Evolutionary conservation across 1,140 invertebrate species (phyloP).

Genomic region (Heliconius hewitsoni): DNA sequence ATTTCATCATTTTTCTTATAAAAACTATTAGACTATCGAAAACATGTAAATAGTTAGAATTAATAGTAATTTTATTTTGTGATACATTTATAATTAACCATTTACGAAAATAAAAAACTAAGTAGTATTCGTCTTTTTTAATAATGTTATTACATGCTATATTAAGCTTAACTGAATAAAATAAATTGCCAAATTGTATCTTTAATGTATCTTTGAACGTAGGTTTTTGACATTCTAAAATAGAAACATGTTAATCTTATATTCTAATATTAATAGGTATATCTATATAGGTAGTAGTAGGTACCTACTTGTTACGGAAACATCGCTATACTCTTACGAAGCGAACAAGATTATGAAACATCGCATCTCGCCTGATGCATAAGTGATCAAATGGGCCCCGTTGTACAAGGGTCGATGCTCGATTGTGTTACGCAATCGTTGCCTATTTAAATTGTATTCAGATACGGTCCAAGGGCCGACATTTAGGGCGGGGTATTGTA

Average conservation of each 20-base stretch:
- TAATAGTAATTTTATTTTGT: background rate
- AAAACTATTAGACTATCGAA: background rate
- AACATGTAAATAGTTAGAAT: background rate
- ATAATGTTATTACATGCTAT: too few relatives aligned
- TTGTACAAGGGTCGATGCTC: conserved; percentile 63
- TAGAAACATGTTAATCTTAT: too few relatives aligned
- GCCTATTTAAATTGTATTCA: conserved; percentile 73
- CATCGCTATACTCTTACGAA: background rate
- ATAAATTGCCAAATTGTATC: too few relatives aligned
- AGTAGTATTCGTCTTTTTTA: too few relatives aligned
- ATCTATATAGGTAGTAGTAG: background rate
- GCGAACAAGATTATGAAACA: conserved; percentile 31
- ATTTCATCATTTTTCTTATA: background rate
- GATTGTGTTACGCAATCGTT: conserved; percentile 72
- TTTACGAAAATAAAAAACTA: too few relatives aligned
- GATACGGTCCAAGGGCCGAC: conserved; percentile 54
- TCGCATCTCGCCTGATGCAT: conserved; percentile 70
- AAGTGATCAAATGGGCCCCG: conserved; percentile 65
- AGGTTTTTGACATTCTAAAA: too few relatives aligned
- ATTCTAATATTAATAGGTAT: too few relatives aligned
- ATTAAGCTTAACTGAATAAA: too few relatives aligned
- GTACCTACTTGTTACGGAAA: background rate
- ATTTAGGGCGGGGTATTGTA: conserved; percentile 37
- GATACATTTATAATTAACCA: too few relatives aligned
- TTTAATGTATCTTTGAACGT: too few relatives aligned